phyloP scores from a whole-genome alignment of 2,113 vertebrate species.

The Nycticebus coucang region DNA sequence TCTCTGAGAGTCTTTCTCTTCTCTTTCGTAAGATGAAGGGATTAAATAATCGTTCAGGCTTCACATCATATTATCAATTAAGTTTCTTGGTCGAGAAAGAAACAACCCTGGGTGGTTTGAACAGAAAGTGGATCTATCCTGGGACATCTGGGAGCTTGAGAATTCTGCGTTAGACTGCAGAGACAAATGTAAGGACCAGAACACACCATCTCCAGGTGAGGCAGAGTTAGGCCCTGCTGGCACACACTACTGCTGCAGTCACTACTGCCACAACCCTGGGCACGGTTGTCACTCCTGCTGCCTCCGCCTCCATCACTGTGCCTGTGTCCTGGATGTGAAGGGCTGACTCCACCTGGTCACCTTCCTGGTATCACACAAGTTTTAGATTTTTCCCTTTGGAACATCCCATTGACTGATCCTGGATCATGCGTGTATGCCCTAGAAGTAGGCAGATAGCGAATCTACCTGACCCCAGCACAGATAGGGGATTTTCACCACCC shows the following conservation, averaged over 20 bases:
- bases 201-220: not conserved
- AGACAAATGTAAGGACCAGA: not conserved
- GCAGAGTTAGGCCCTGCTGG: not conserved
- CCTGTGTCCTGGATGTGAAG: not conserved
- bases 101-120: not conserved
- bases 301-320: accelerated
- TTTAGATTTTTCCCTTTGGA: not conserved
- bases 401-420: not conserved
- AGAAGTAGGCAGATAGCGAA: not conserved
- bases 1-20: not conserved
- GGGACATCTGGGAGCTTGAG: not conserved
- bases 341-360: not conserved
- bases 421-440: not conserved
- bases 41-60: not conserved
- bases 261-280: not conserved
- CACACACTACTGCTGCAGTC: not conserved
- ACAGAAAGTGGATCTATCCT: not conserved
- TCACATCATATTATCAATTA: not conserved
- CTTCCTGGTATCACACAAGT: not conserved
- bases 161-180: not conserved
- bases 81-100: not conserved
- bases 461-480: not conserved
- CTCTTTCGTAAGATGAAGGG: not conserved
- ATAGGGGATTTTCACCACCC: not conserved
- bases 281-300: too few relatives aligned